These are phyloP conservation scores for Eulemur rufifrons DNA, from an alignment of 2,113 vertebrate species.

Conservation along the genomic window DNA sequence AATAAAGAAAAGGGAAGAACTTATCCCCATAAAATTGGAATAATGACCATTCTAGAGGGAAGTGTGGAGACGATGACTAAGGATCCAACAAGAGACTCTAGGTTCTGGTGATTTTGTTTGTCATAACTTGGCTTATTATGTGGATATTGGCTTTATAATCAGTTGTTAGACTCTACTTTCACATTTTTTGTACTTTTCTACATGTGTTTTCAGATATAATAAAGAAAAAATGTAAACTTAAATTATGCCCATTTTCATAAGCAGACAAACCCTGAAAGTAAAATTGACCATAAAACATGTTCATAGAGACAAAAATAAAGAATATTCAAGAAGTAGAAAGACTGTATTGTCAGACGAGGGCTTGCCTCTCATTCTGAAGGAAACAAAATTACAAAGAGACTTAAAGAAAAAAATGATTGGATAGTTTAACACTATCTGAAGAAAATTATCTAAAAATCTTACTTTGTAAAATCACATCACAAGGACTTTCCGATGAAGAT, in stretches of 20 bases:
- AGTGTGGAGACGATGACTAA: neutral
- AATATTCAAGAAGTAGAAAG: neutral
- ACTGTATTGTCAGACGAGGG: neutral
- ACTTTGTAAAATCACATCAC: neutral
- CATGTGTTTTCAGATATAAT: neutral
- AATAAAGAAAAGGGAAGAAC: neutral
- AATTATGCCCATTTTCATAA: neutral
- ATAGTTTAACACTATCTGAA: neutral
- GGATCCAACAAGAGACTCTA: neutral
- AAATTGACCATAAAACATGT: neutral
- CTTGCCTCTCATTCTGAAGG: neutral
- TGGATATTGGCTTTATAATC: neutral
- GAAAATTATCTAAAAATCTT: neutral
- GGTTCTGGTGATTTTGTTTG: neutral
- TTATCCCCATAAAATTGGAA: neutral
- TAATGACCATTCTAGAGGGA: neutral
- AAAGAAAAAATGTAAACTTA: neutral
- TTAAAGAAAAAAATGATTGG: neutral
- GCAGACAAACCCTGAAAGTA: neutral
- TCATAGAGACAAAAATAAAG: neutral
- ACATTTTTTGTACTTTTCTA: neutral
- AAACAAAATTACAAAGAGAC: neutral
- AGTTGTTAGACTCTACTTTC: neutral
- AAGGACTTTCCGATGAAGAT: neutral
- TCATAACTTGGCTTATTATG: neutral